Evolutionary conservation across 2,888 invertebrate genomes (phyloP).

Genomic region (Drosophila demipolita): DNA sequence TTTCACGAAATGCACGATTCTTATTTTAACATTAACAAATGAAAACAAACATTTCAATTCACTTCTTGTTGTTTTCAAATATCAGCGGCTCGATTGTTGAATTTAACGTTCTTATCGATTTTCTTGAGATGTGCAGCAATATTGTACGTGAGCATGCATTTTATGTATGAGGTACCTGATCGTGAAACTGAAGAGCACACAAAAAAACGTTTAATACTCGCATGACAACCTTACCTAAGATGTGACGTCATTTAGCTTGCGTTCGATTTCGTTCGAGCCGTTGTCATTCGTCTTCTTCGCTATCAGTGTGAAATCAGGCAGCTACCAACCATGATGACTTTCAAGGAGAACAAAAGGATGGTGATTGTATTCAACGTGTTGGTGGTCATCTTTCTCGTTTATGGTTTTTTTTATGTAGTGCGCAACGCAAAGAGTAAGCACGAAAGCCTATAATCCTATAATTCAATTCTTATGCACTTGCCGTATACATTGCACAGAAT

Average conservation of each 20-base stretch:
- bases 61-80: not conserved
- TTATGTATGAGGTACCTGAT: too few relatives aligned
- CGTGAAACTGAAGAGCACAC: too few relatives aligned
- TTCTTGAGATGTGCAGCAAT: too few relatives aligned
- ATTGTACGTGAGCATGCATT: too few relatives aligned
- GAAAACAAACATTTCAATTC: not conserved
- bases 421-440: not conserved
- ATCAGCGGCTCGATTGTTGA: not conserved
- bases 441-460: not conserved
- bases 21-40: not conserved
- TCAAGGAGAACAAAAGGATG: not conserved
- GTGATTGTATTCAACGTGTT: constrained; percentile 7
- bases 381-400: not conserved
- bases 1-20: not conserved
- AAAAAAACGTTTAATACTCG: too few relatives aligned
- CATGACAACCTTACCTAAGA: too few relatives aligned
- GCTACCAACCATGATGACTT: constrained; percentile 13
- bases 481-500: not conserved
- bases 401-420: too few relatives aligned
- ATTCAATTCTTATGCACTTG: not conserved
- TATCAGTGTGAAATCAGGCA: not conserved
- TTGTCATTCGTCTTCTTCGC: too few relatives aligned
- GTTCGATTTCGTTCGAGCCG: too few relatives aligned
- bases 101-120: not conserved
- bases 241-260: too few relatives aligned